These are phyloP conservation scores for Alca torda DNA, from an alignment of 2,797 vertebrate genomes.

Conservation along the genomic window DNA sequence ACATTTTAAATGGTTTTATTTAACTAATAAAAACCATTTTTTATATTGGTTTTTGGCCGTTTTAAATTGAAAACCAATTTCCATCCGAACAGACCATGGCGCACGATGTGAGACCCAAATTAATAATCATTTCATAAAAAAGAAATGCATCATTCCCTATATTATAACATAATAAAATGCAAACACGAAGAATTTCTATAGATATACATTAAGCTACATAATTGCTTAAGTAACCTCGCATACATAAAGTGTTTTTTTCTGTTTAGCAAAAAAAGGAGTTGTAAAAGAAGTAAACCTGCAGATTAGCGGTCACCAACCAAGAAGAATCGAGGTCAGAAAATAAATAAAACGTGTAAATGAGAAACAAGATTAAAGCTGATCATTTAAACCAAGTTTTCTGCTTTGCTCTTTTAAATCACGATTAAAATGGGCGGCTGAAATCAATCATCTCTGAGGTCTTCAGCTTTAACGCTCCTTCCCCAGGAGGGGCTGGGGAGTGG, in stretches of 20 bases:
- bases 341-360: not conserved
- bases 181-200: not conserved
- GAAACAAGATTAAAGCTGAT: slow-evolving; percentile 1
- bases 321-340: not conserved
- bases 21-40: not conserved
- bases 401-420: not conserved
- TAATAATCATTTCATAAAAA: slow-evolving; percentile 30
- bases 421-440: not conserved
- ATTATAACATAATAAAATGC: not conserved
- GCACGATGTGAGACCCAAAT: not conserved
- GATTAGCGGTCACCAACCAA: not conserved
- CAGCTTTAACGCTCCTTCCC: not conserved
- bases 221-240: not conserved
- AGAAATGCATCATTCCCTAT: not conserved
- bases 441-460: accelerated
- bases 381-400: not conserved
- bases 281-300: not conserved
- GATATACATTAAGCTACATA: not conserved
- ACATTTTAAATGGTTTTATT: slow-evolving; percentile 13
- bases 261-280: not conserved
- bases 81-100: not conserved
- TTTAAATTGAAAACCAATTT: slow-evolving; percentile 34
- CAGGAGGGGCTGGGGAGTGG: not conserved
- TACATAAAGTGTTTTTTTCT: not conserved
- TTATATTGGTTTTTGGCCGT: not conserved